Evolutionary conservation across 2,888 invertebrate genomes (phyloP).

Genomic region (Xestoiulus laeticollis): DNA sequence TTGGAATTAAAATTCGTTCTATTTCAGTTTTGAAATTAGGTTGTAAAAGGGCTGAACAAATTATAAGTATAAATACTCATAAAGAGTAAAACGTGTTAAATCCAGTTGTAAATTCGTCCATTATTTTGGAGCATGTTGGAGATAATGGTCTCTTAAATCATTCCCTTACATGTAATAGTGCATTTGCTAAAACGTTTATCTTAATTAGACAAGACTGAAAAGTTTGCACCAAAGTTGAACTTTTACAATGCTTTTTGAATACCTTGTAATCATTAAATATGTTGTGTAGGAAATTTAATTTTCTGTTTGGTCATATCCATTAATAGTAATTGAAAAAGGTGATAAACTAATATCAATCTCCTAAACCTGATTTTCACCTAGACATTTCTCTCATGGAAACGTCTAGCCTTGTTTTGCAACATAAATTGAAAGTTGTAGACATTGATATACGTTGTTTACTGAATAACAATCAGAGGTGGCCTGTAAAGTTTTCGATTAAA

Average conservation of each 20-base stretch:
- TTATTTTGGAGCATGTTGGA: neutral
- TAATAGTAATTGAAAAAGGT: too few relatives aligned
- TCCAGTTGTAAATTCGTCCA: constrained; percentile 3
- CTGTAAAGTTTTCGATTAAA: too few relatives aligned
- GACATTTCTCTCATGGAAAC: too few relatives aligned
- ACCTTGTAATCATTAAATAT: neutral
- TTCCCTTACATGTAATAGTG: neutral
- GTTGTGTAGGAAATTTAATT: neutral
- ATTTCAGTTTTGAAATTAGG: constrained; percentile 13
- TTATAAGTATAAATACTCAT: neutral
- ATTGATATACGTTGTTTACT: too few relatives aligned
- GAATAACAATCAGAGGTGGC: too few relatives aligned
- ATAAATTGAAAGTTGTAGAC: too few relatives aligned
- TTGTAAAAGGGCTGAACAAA: neutral
- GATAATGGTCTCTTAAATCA: constrained; percentile 16
- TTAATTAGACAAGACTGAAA: neutral
- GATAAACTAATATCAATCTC: too few relatives aligned
- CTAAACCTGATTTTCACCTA: too few relatives aligned
- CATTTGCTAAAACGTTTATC: neutral
- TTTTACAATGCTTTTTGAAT: neutral
- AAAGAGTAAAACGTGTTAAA: neutral
- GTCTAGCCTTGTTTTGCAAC: too few relatives aligned
- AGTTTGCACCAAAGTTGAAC: neutral
- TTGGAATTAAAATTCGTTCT: neutral
- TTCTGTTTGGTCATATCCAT: neutral